Conservation (phyloP, 2,888 invertebrate genomes). For the Amaurobius ferox region DNA sequence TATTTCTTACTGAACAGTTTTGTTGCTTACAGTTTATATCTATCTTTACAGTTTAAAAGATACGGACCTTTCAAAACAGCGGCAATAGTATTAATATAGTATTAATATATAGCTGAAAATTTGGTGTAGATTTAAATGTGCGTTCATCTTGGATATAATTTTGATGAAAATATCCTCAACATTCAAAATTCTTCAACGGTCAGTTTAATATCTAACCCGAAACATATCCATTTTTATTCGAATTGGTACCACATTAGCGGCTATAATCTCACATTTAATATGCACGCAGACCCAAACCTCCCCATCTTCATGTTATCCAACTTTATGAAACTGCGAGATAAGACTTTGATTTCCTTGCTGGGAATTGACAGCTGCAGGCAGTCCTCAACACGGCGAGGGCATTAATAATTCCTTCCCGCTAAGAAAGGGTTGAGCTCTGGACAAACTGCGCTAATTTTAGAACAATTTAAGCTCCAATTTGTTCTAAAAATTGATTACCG, state of each 20-base stretch:
- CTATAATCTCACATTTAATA: conserved; percentile 43
- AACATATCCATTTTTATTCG: too few species aligned
- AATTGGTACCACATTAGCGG: background rate
- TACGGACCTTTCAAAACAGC: too few species aligned
- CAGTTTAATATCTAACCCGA: too few species aligned
- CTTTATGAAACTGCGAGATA: conserved; percentile 4
- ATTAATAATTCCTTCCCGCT: conserved; percentile 51
- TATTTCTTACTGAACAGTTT: too few species aligned
- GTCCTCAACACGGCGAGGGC: background rate
- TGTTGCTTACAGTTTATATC: too few species aligned
- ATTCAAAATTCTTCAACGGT: too few species aligned
- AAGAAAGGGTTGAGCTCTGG: conserved; percentile 38
- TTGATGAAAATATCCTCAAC: too few species aligned
- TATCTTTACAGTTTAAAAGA: too few species aligned
- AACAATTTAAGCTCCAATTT: conserved; percentile 14
- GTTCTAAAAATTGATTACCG: conserved; percentile 16
- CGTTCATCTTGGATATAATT: too few species aligned
- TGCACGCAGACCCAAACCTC: background rate
- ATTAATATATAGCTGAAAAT: too few species aligned
- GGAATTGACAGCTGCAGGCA: conserved; percentile 43
- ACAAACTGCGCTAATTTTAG: conserved; percentile 33
- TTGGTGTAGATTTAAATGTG: too few species aligned
- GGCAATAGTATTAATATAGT: too few species aligned
- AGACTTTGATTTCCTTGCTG: conserved; percentile 20
- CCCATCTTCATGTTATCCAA: background rate